A percentile compares a stretch with the other conserved stretches of the same genome.
Evolutionary conservation across 35 echinoderm and acorn worm genomes (phyloP).

Genomic region (Stichopus chloronotus): DNA sequence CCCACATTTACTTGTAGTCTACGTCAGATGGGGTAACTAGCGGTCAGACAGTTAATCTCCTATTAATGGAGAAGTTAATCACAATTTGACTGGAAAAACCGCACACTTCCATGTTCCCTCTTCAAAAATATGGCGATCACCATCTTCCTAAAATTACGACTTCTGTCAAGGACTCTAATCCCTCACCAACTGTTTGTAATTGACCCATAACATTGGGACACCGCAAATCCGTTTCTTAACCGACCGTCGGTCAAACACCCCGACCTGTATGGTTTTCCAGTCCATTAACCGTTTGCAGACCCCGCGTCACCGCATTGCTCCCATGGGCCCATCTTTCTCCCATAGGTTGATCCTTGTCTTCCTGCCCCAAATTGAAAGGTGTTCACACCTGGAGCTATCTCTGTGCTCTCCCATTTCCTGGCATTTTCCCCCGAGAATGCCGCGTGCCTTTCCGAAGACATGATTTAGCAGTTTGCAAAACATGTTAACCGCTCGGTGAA

Average conservation of each 20-base stretch:
- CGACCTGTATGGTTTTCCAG: neutral
- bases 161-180: constrained; percentile 48
- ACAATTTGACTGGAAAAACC: constrained; percentile 44
- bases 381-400: constrained; percentile 56
- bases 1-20: neutral
- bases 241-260: constrained; percentile 43
- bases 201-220: constrained; percentile 62
- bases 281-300: constrained; percentile 33
- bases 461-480: constrained; percentile 38
- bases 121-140: constrained; percentile 1
- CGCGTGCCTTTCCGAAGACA: neutral
- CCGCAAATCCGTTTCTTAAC: constrained; percentile 32
- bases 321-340: constrained; percentile 45
- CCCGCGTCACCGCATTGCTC: constrained; percentile 41
- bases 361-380: constrained; percentile 44
- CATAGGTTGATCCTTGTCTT: constrained; percentile 14
- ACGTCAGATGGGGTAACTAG: constrained; percentile 35
- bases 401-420: constrained; percentile 17
- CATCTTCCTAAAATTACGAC: neutral
- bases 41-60: constrained; percentile 52
- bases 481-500: neutral
- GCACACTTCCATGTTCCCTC: constrained; percentile 20
- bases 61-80: constrained; percentile 54
- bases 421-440: neutral
- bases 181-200: constrained; percentile 58